phyloP scores from a whole-genome alignment of 2,797 vertebrate species.

The Paguma larvata region DNA sequence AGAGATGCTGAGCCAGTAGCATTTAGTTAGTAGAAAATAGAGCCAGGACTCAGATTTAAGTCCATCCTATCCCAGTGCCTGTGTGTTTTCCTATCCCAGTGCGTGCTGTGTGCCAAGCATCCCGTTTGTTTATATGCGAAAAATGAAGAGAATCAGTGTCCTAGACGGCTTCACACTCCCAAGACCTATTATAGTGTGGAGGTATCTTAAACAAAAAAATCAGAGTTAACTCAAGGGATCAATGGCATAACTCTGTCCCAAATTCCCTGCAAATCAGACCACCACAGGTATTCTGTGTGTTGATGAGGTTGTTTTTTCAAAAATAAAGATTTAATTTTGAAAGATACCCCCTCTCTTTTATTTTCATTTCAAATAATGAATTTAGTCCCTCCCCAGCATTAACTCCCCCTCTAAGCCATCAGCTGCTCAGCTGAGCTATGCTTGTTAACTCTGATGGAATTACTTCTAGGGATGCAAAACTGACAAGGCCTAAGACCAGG shows the following conservation, averaged over 20 bases:
- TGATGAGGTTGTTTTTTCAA: conserved; percentile 11
- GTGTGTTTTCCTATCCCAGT: not conserved
- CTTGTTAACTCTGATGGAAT: conserved; percentile 56
- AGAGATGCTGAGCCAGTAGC: not conserved
- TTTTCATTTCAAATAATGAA: conserved; percentile 49
- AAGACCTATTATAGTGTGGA: not conserved
- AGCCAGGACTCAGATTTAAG: conserved; percentile 3
- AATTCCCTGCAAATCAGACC: not conserved
- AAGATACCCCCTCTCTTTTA: not conserved
- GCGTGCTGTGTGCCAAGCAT: not conserved
- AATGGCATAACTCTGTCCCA: not conserved
- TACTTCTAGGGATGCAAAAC: conserved; percentile 16
- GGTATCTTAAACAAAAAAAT: not conserved
- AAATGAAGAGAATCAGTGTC: not conserved
- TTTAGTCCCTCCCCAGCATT: not conserved
- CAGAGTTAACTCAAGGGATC: conserved; percentile 9
- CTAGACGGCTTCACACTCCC: not conserved
- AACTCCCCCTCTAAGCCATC: not conserved
- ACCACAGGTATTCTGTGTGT: not conserved
- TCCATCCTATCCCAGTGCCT: not conserved
- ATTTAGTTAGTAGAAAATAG: conserved; percentile 31
- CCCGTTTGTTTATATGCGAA: not conserved
- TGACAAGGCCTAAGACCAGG: conserved; percentile 1
- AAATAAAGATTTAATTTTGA: conserved; percentile 59
- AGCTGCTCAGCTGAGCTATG: not conserved